Percentiles rank a stretch among this genome's conserved stretches.
Evolutionary conservation across 1,140 invertebrate species (phyloP).

Genomic region (Pteromalus puparum): DNA sequence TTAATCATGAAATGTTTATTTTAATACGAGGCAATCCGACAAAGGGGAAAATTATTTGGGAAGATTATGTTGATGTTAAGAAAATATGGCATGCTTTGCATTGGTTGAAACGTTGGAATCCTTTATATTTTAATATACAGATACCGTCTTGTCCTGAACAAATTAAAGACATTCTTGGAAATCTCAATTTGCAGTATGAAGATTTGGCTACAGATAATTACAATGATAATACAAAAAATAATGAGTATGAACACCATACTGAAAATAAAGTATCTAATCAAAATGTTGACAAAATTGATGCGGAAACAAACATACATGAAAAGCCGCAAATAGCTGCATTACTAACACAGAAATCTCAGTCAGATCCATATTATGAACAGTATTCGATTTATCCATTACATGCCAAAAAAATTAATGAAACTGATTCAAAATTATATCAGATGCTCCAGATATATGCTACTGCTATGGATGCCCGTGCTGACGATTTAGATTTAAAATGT

Average conservation of each 20-base stretch:
- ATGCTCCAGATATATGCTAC: conserved; percentile 61
- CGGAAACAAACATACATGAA: background rate
- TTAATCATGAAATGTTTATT: conserved; percentile 46
- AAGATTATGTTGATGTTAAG: conserved; percentile 20
- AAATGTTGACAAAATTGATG: background rate
- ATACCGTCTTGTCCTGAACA: conserved; percentile 49
- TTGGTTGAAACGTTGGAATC: conserved; percentile 22
- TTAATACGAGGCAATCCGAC: conserved; percentile 50
- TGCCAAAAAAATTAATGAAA: conserved; percentile 26
- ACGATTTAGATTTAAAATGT: conserved; percentile 61
- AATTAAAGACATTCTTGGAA: conserved; percentile 34
- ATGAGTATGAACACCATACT: background rate
- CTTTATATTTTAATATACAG: conserved; percentile 55
- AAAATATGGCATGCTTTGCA: conserved; percentile 11
- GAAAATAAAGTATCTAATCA: background rate
- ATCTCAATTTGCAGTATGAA: background rate
- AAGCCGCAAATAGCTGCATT: background rate
- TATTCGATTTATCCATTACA: conserved; percentile 26
- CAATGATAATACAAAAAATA: background rate
- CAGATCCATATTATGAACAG: conserved; percentile 51
- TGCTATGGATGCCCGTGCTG: conserved; percentile 54
- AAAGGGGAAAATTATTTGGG: conserved; percentile 28
- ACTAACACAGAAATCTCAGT: conserved; percentile 59
- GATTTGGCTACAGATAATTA: background rate
- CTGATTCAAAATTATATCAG: conserved; percentile 62